phyloP scores from a whole-genome alignment of 2,113 vertebrate genomes.

The Glaucidium brasilianum region DNA sequence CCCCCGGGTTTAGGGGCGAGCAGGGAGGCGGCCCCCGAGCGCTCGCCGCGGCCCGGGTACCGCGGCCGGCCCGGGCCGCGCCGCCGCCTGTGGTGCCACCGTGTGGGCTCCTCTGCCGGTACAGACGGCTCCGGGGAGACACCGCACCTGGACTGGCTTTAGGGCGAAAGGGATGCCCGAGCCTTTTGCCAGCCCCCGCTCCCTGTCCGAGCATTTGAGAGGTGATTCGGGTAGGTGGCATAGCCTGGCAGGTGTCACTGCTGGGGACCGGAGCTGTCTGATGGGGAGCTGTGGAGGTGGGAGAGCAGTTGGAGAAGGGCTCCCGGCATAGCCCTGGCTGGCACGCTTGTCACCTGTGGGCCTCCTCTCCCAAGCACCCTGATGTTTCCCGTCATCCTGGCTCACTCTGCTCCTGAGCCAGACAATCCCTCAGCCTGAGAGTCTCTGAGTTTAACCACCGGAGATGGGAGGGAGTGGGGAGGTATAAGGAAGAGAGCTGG shows the following conservation, averaged over 20 bases:
- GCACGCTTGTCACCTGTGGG: too few relatives aligned
- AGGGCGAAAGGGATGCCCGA: rapidly evolving
- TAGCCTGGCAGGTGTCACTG: rapidly evolving
- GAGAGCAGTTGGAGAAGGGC: background rate
- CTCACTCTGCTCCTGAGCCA: background rate
- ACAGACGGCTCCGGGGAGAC: background rate
- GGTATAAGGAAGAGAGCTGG: background rate
- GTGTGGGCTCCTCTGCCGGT: background rate
- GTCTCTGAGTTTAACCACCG: background rate
- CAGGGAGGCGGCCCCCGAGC: rapidly evolving
- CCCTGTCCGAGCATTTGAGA: rapidly evolving
- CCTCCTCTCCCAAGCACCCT: background rate
- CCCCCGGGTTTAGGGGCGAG: rapidly evolving
- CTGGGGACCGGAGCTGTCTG: background rate
- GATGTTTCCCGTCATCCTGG: background rate
- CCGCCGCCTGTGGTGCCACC: slow-evolving; percentile 43
- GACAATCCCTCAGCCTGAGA: background rate
- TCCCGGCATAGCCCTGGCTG: rapidly evolving
- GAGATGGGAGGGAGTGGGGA: background rate
- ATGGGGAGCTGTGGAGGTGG: background rate
- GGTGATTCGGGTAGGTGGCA: rapidly evolving
- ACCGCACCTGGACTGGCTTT: rapidly evolving
- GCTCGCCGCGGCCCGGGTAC: background rate
- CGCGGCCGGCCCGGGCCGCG: background rate
- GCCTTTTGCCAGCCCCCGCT: rapidly evolving